Percentiles rank a stretch among this genome's conserved stretches.
These are phyloP conservation scores for Venturia canescens DNA, from an alignment of 1,140 invertebrate genomes.

Conservation along the genomic window DNA sequence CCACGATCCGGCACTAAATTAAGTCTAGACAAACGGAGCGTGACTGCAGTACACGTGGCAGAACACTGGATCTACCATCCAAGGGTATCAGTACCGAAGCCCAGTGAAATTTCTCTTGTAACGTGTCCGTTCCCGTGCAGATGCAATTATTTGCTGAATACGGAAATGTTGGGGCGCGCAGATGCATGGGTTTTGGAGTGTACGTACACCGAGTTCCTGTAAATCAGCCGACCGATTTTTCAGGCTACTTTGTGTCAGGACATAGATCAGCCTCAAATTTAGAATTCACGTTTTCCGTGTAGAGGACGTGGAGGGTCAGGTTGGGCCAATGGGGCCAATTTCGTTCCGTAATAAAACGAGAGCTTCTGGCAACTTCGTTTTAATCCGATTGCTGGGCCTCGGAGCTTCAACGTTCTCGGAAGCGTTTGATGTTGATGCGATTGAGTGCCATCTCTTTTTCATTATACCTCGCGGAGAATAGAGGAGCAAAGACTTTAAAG, in stretches of 20 bases:
- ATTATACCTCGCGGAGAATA: neutral
- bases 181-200: neutral
- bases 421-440: neutral
- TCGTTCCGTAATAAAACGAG: neutral
- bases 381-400: constrained; percentile 48
- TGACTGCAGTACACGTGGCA: constrained; percentile 22
- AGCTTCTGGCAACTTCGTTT: neutral
- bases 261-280: neutral
- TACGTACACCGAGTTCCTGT: neutral
- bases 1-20: constrained; percentile 9
- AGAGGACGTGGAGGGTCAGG: neutral
- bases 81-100: constrained; percentile 1
- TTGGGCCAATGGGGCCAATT: neutral
- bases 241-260: neutral
- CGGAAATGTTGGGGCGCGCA: neutral
- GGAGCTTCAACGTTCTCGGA: constrained; percentile 45
- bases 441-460: neutral
- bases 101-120: constrained; percentile 2
- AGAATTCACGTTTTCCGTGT: neutral
- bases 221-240: neutral
- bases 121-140: neutral
- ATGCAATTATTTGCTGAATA: constrained; percentile 14
- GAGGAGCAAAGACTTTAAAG: neutral
- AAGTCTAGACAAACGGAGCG: constrained; percentile 19
- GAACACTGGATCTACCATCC: neutral